Evolutionary conservation across 2,797 vertebrate species (phyloP), one percentile per base, ranked within the genome.

Genomic region (Tamandua tetradactyla): DNA sequence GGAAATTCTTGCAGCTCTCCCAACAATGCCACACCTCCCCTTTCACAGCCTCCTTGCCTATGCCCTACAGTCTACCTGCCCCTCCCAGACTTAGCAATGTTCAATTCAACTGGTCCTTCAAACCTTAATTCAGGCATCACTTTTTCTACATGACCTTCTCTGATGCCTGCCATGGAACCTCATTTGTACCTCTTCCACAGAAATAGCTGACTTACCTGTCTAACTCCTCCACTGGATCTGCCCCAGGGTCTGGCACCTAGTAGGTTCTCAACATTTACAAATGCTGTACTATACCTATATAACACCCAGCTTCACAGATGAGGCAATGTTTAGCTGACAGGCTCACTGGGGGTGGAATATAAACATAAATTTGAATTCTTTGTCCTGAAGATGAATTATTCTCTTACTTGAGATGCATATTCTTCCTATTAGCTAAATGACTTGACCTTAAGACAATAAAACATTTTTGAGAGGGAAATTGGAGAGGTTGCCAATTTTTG

Each of bases 301-400:
- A 57, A 20, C 27, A 89, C 13, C 10, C 30, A 81, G 13, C 13
- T 42, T 35, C 25, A 7, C 47, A 40, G 49, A 64, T 37, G n/a
- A 35, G 79, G 59, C 59, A 71, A 49, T 49, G 55, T 76, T 57
- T 52, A 22, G n/a, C 59, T 71, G 47, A 64, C 47, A 40, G 55
- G n/a, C 61, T 92, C 69, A 68, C 32, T 47, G 5, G 18, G 8
- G 27, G 27, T 18, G n/a, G 27, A 81, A 72, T 81, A 40, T 42
- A 87, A 93, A 92, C 17, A 82, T n/a, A 83, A 87, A 88, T 69
- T 20, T 91, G 61, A 89, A 87, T 87, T 94, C 93, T 82, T 88
- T 64, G 44, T 64, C 57, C 15, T 49, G 85, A 94, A 86, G 37
- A 82, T 49, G 44, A 57, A 13, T 30, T 74, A 40, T 44, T 64